Evolutionary conservation across 2,797 vertebrate species (phyloP).

Genomic region (Pogoniulus pusillus): DNA sequence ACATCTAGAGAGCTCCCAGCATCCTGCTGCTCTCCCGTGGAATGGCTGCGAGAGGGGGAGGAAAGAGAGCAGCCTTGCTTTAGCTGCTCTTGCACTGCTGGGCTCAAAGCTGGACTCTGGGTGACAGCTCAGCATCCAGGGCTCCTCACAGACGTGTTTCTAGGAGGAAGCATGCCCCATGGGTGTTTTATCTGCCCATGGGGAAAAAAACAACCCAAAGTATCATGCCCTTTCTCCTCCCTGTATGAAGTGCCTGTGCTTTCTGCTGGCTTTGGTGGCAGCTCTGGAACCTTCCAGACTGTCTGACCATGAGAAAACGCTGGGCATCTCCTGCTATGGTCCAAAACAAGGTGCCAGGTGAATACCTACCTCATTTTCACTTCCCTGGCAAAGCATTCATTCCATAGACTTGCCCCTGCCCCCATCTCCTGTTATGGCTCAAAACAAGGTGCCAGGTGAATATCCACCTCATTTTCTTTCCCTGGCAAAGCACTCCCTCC

Average conservation of each 20-base stretch:
- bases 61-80: background rate
- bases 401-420: background rate
- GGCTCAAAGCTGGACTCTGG: background rate
- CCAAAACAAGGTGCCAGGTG: background rate
- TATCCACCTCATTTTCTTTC: too few species aligned
- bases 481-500: too few species aligned
- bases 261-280: background rate
- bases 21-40: accelerated
- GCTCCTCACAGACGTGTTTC: background rate
- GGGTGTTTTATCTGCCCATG: background rate
- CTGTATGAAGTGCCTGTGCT: background rate
- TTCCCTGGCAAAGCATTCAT: background rate
- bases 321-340: background rate
- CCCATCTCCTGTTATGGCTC: too few species aligned
- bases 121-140: background rate
- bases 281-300: background rate
- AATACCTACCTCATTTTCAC: background rate
- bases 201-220: background rate
- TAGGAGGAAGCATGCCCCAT: background rate
- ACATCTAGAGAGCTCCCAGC: background rate
- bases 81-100: background rate
- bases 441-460: too few species aligned
- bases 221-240: background rate
- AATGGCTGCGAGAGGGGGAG: background rate
- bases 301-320: background rate